Evolutionary conservation across 64 coral and sea anemone species (phyloP).

Genomic region (Stichodactyla helianthus): DNA sequence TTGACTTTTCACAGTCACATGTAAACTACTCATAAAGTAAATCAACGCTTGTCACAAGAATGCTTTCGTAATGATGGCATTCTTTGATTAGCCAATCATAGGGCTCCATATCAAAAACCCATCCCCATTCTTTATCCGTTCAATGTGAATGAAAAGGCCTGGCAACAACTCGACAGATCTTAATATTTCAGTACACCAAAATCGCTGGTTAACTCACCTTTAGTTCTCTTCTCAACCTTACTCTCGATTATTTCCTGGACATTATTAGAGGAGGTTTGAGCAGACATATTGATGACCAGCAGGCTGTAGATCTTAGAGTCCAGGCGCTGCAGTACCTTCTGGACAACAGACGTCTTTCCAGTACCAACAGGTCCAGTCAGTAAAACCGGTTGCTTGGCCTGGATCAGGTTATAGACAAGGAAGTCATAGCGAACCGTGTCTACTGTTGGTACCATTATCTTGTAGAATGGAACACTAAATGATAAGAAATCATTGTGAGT

Average conservation of each 20-base stretch:
- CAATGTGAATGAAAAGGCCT: not conserved
- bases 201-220: conserved; percentile 43
- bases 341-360: conserved; percentile 91
- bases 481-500: not conserved
- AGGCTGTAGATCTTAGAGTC: conserved; percentile 92
- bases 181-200: not conserved
- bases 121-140: too few species aligned
- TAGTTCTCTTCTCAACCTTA: conserved; percentile 95
- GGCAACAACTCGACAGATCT: not conserved
- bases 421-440: conserved; percentile 98
- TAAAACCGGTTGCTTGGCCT: conserved; percentile 89
- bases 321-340: conserved; percentile 88
- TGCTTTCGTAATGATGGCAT: too few species aligned
- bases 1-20: too few species aligned
- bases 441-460: conserved; percentile 97
- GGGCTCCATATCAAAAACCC: too few species aligned
- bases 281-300: conserved; percentile 91
- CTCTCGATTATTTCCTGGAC: conserved; percentile 99
- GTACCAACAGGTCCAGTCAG: conserved; percentile 93
- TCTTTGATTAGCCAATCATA: too few species aligned
- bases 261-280: conserved; percentile 94
- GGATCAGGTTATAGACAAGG: conserved; percentile 93
- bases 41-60: too few species aligned
- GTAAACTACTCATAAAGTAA: too few species aligned
- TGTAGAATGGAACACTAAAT: conserved; percentile 92